phyloP scores from a whole-genome alignment of 2,113 vertebrate genomes.

The Sminthopsis crassicaudata region DNA sequence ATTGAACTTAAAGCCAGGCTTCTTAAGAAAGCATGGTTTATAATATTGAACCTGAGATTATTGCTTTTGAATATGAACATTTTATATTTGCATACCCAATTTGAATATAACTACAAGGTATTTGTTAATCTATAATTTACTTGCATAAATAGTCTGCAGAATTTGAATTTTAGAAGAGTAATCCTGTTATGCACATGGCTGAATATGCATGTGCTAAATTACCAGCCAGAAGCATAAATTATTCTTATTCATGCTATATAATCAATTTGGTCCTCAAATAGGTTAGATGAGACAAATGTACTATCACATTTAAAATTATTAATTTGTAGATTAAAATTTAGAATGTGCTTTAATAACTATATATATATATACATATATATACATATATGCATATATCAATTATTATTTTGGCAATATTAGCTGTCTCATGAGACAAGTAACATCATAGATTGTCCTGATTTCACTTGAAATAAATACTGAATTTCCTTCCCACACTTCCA shows the following conservation, averaged over 20 bases:
- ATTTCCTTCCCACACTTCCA: not conserved
- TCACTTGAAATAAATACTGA: slow-evolving; percentile 9
- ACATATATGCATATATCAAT: too few relatives aligned
- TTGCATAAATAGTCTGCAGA: slow-evolving; percentile 1
- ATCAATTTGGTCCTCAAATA: not conserved
- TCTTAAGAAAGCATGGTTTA: not conserved
- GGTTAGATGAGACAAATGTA: not conserved
- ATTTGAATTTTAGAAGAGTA: not conserved
- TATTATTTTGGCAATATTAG: not conserved
- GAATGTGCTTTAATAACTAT: not conserved
- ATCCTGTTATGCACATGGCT: not conserved
- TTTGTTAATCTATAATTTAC: slow-evolving; percentile 20
- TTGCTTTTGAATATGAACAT: not conserved
- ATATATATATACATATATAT: not conserved
- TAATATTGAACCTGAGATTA: not conserved
- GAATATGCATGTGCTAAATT: not conserved
- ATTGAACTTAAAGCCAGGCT: not conserved
- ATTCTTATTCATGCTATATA: not conserved
- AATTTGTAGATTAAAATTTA: not conserved
- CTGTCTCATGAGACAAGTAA: not conserved
- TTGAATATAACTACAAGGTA: not conserved
- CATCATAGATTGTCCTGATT: not conserved
- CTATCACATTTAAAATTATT: not conserved
- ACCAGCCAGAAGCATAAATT: not conserved
- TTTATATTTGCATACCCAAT: not conserved